phyloP scores from a whole-genome alignment of 1,140 invertebrate genomes.

The Euwallacea fornicatus region DNA sequence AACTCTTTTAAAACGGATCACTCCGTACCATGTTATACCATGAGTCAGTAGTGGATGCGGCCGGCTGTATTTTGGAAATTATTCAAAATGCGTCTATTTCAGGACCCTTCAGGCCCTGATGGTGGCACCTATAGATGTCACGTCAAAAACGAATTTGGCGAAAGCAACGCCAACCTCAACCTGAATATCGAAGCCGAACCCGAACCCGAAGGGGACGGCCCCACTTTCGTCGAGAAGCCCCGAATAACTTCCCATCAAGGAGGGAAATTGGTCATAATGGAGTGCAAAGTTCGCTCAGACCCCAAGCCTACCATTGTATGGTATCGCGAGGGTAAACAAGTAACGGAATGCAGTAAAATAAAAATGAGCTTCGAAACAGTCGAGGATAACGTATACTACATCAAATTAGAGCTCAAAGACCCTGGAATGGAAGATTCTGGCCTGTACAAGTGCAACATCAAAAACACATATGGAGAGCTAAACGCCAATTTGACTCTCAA shows the following conservation, averaged over 20 bases:
- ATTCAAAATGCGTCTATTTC: constrained; percentile 47
- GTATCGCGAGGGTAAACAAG: constrained; percentile 79
- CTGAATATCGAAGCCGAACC: constrained; percentile 96
- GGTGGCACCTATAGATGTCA: constrained; percentile 97
- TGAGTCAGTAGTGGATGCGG: too few relatives aligned
- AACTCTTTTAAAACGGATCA: neutral
- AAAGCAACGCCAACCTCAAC: constrained; percentile 97
- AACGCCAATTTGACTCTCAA: constrained; percentile 96
- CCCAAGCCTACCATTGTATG: constrained; percentile 94
- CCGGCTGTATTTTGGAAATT: too few relatives aligned
- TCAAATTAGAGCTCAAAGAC: constrained; percentile 88
- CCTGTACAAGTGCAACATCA: constrained; percentile 97
- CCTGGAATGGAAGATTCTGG: constrained; percentile 94
- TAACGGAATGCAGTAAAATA: constrained; percentile 79
- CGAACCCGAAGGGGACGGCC: constrained; percentile 89
- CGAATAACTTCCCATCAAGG: constrained; percentile 91
- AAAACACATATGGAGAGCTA: constrained; percentile 92
- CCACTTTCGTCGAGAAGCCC: constrained; percentile 98
- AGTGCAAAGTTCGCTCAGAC: constrained; percentile 91
- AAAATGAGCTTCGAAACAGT: constrained; percentile 73
- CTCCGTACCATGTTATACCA: neutral
- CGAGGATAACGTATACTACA: constrained; percentile 84
- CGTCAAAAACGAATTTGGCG: constrained; percentile 94
- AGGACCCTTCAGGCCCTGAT: constrained; percentile 93
- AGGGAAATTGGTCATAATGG: constrained; percentile 97